A percentile compares a stretch with the other conserved stretches of the same genome.
phyloP scores from a whole-genome alignment of 2,113 vertebrate species.

The Leptosomus discolor region DNA sequence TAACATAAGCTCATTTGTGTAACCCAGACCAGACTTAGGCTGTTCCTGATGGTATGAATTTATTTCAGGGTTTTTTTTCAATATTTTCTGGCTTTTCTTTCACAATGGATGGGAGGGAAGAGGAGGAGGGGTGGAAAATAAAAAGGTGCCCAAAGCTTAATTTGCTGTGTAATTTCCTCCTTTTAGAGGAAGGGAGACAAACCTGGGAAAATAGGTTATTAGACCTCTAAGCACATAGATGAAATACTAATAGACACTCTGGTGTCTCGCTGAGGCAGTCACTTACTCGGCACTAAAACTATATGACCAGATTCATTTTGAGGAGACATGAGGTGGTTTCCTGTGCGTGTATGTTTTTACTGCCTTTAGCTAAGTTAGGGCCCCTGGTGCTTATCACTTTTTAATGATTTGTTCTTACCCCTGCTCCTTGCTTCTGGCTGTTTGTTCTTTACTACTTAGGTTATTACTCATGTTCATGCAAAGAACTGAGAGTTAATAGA shows the following conservation, averaged over 20 bases:
- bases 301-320: background rate
- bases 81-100: background rate
- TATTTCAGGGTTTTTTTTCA: background rate
- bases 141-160: slow-evolving; percentile 10
- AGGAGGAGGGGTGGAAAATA: background rate
- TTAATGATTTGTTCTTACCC: slow-evolving; percentile 37
- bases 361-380: background rate
- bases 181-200: background rate
- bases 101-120: background rate
- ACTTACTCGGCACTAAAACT: slow-evolving; percentile 28
- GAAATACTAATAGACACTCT: background rate
- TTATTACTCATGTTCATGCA: slow-evolving; percentile 17
- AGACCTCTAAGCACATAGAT: background rate
- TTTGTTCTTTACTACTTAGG: slow-evolving; percentile 33
- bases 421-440: slow-evolving; percentile 11
- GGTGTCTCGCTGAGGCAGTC: background rate
- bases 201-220: background rate
- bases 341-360: background rate
- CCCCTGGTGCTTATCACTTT: slow-evolving; percentile 5
- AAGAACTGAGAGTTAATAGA: slow-evolving; percentile 18
- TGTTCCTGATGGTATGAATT: background rate
- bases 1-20: background rate
- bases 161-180: slow-evolving; percentile 6
- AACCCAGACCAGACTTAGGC: background rate
- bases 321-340: background rate